Conservation (phyloP, 2,888 invertebrate species). For the Acanthoscelides obtectus region DNA sequence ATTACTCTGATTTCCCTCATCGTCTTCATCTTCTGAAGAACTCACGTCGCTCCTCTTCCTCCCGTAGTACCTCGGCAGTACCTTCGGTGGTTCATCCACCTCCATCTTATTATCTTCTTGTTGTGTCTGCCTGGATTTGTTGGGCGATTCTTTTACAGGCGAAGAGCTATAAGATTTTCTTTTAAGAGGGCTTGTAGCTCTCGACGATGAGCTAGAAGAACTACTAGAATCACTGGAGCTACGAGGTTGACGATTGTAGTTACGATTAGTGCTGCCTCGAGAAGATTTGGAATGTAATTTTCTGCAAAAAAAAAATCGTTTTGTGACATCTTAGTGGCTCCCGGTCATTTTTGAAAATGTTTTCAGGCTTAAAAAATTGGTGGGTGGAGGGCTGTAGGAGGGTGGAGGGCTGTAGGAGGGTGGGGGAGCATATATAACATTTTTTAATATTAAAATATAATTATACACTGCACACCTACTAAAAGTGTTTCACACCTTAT, state of each 20-base stretch:
- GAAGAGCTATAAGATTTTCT: neutral
- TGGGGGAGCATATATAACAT: too few species aligned
- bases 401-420: too few species aligned
- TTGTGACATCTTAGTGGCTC: too few species aligned
- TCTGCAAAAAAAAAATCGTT: neutral
- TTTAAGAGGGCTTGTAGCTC: constrained; percentile 5
- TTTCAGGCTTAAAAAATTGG: too few species aligned
- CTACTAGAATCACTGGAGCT: constrained; percentile 1
- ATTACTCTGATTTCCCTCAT: constrained; percentile 17
- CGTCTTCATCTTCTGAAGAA: constrained; percentile 46
- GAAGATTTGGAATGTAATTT: neutral
- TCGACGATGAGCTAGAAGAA: constrained; percentile 13
- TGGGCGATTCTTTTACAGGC: neutral
- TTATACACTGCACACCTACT: too few species aligned
- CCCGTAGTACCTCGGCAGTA: constrained; percentile 55
- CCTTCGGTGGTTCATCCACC: constrained; percentile 36
- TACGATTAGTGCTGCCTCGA: neutral
- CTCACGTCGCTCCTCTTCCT: constrained; percentile 53
- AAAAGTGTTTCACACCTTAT: too few species aligned
- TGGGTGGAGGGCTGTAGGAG: too few species aligned
- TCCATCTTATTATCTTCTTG: constrained; percentile 5
- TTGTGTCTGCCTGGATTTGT: neutral
- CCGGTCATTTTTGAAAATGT: too few species aligned
- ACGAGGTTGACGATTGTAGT: neutral
- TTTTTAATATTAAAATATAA: too few species aligned